These are phyloP conservation scores for Manduca sexta DNA, from an alignment of 1,140 invertebrate species.

Conservation along the genomic window DNA sequence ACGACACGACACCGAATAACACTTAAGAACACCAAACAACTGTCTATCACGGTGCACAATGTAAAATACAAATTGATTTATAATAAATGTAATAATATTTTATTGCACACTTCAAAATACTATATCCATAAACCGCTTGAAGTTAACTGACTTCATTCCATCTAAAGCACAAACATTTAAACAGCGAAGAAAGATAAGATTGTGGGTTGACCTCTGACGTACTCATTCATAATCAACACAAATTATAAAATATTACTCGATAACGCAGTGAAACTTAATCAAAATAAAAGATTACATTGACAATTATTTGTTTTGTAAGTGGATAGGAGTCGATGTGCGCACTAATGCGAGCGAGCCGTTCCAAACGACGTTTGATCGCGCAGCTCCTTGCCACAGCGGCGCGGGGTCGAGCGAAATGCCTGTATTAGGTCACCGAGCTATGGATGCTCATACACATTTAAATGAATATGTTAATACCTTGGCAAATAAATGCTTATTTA, in stretches of 20 bases:
- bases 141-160: slow-evolving; percentile 49
- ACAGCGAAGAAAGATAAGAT: slow-evolving; percentile 65
- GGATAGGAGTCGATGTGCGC: slow-evolving; percentile 29
- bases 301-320: slow-evolving; percentile 32
- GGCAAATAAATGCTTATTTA: slow-evolving; percentile 42
- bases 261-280: slow-evolving; percentile 43
- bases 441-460: slow-evolving; percentile 43
- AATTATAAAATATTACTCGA: slow-evolving; percentile 56
- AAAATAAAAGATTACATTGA: slow-evolving; percentile 52
- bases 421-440: slow-evolving; percentile 34
- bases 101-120: slow-evolving; percentile 1
- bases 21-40: slow-evolving; percentile 21
- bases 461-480: slow-evolving; percentile 57
- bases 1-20: slow-evolving; percentile 13
- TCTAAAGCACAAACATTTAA: slow-evolving; percentile 66
- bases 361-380: slow-evolving; percentile 28
- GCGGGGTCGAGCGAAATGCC: slow-evolving; percentile 41
- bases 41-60: slow-evolving; percentile 1
- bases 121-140: slow-evolving; percentile 1
- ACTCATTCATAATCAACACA: slow-evolving; percentile 60
- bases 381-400: slow-evolving; percentile 21
- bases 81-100: slow-evolving; percentile 1
- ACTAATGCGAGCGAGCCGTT: slow-evolving; percentile 18
- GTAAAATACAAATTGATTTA: slow-evolving; percentile 1
- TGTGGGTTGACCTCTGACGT: slow-evolving; percentile 59